Percentiles rank a stretch among this genome's conserved stretches.
Conservation (phyloP, 1,140 invertebrate species). For the Drosophila nikananu region DNA sequence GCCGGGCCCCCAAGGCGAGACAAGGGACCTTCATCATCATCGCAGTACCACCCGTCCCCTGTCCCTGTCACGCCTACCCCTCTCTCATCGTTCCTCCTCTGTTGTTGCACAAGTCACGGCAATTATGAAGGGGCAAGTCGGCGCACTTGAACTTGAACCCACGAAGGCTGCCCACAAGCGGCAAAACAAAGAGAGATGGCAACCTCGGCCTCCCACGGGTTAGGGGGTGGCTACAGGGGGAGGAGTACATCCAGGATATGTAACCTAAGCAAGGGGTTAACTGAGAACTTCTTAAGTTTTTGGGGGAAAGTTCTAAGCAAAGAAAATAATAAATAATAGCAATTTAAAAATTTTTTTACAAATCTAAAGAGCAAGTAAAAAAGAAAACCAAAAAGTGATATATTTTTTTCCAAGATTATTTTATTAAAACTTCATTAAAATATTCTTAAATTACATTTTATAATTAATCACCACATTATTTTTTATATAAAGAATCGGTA, state of each 20-base stretch:
- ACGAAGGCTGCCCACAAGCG: conserved; percentile 64
- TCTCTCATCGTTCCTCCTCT: conserved; percentile 7
- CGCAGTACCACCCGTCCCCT: neutral
- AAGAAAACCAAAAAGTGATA: neutral
- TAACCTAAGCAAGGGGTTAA: too few species aligned
- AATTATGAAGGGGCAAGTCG: conserved; percentile 69
- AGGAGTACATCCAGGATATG: neutral
- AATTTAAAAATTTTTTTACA: too few species aligned
- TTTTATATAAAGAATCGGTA: neutral
- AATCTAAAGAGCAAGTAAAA: neutral
- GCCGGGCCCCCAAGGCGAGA: conserved; percentile 47
- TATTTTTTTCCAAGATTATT: neutral
- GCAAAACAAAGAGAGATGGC: conserved; percentile 47
- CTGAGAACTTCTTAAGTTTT: neutral
- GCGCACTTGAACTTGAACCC: conserved; percentile 74
- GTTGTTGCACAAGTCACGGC: conserved; percentile 56
- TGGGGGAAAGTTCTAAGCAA: neutral
- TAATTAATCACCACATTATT: neutral
- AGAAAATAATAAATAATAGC: neutral
- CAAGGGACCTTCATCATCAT: conserved; percentile 56
- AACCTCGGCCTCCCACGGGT: conserved; percentile 13
- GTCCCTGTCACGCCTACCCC: neutral
- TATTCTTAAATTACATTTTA: neutral
- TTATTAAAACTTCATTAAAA: neutral
- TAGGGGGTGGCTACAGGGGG: neutral